Conservation (phyloP, 2,797 vertebrate genomes). For the Takifugu ocellatus region DNA sequence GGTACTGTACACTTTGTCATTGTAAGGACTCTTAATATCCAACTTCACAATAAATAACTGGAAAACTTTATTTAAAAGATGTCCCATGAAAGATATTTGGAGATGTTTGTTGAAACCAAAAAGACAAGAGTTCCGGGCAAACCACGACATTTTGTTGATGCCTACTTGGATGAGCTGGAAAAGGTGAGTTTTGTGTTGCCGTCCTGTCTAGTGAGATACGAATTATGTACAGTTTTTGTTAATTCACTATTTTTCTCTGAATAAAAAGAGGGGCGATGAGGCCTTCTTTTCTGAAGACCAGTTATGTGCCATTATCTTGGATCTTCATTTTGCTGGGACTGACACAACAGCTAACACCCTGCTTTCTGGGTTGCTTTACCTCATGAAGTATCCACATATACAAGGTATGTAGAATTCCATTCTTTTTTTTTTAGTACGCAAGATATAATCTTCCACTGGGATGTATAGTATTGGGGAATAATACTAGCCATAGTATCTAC, state of each 20-base stretch:
- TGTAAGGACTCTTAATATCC: too few relatives aligned
- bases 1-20: too few relatives aligned
- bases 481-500: too few relatives aligned
- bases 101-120: conserved; percentile 50
- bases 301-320: not conserved
- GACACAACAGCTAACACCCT: not conserved
- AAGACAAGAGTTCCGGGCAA: conserved; percentile 47
- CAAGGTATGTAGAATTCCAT: too few relatives aligned
- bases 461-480: too few relatives aligned
- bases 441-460: too few relatives aligned
- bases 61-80: conserved; percentile 2
- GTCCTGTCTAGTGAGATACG: not conserved
- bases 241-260: not conserved
- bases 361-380: not conserved
- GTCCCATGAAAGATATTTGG: conserved; percentile 1
- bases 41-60: not conserved
- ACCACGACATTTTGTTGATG: conserved; percentile 62
- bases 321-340: not conserved
- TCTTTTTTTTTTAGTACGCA: too few relatives aligned
- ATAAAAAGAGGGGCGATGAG: not conserved
- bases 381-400: not conserved
- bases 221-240: not conserved
- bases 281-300: not conserved
- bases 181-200: conserved; percentile 9
- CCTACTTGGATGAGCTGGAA: conserved; percentile 60